phyloP scores from a whole-genome alignment of 2,113 vertebrate species.

The Aldabrachelys gigantea region DNA sequence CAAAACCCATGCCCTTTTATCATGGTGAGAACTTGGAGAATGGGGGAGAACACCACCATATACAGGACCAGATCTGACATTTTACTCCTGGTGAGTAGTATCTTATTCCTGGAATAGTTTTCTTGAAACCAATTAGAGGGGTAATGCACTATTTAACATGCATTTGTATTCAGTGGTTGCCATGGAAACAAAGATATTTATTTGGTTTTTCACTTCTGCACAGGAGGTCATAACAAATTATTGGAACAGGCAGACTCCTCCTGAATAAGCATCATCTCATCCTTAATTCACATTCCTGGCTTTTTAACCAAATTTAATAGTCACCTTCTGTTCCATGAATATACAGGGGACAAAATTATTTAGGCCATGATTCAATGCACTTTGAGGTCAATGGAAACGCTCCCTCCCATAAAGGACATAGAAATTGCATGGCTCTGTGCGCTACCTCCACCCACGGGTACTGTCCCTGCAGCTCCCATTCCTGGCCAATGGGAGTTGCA shows the following conservation, averaged over 20 bases:
- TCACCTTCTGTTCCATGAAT: not conserved
- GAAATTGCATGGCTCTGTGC: not conserved
- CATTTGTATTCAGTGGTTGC: not conserved
- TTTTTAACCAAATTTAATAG: not conserved
- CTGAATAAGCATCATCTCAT: not conserved
- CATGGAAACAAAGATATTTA: not conserved
- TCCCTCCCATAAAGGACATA: not conserved
- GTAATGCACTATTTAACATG: not conserved
- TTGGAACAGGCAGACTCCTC: not conserved
- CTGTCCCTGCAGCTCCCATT: too few relatives aligned
- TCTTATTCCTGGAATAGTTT: not conserved
- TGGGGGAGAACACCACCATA: not conserved
- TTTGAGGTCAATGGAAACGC: not conserved
- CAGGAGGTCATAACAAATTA: not conserved
- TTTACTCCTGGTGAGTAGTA: not conserved
- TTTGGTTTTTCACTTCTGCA: not conserved
- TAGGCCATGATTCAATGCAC: not conserved
- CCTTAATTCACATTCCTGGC: not conserved
- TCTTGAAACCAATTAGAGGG: not conserved
- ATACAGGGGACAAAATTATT: not conserved
- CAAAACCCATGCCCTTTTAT: not conserved
- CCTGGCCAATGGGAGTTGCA: too few relatives aligned
- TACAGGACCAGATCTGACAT: not conserved
- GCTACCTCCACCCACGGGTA: too few relatives aligned
- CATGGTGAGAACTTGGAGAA: not conserved